These are phyloP conservation scores for Enoplosus armatus DNA, from an alignment of 2,797 vertebrate genomes.

Conservation along the genomic window DNA sequence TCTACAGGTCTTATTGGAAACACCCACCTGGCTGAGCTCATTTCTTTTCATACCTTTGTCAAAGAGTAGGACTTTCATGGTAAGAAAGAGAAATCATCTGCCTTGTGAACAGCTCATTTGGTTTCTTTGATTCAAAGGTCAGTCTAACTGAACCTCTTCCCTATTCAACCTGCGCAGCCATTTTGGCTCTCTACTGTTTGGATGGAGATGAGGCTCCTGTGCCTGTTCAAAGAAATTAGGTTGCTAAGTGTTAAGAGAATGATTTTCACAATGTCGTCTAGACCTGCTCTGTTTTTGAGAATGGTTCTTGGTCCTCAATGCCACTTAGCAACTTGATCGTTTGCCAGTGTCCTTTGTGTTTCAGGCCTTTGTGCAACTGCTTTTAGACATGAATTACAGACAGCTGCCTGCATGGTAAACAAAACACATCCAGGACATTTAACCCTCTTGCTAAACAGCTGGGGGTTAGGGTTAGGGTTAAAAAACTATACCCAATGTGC, in stretches of 20 bases:
- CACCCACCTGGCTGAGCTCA: neutral
- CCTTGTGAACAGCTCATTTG: neutral
- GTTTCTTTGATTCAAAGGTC: slow-evolving; percentile 23
- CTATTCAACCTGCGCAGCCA: slow-evolving; percentile 11
- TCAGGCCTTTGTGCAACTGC: neutral
- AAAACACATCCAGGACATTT: slow-evolving; percentile 28
- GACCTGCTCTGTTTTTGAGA: slow-evolving; percentile 7
- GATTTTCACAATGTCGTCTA: slow-evolving; percentile 11
- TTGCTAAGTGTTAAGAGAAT: slow-evolving; percentile 12
- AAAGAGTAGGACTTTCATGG: slow-evolving; percentile 13
- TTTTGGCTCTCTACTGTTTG: slow-evolving; percentile 13
- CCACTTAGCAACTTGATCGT: neutral
- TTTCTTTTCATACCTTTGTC: slow-evolving; percentile 29
- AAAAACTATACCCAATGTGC: neutral
- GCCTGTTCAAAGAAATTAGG: slow-evolving; percentile 5
- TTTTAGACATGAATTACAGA: slow-evolving; percentile 12
- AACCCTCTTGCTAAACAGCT: slow-evolving; percentile 29
- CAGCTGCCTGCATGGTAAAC: slow-evolving; percentile 10
- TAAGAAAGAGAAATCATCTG: slow-evolving; percentile 17
- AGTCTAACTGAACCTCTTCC: slow-evolving; percentile 20
- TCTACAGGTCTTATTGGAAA: neutral
- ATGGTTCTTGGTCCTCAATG: neutral
- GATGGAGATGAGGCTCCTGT: slow-evolving; percentile 10
- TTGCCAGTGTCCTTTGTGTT: slow-evolving; percentile 20
- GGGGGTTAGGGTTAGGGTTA: too few relatives aligned